A percentile compares a stretch with the other conserved stretches of the same genome.
Conservation (phyloP, 2,888 invertebrate species). For the Apamea monoglypha region DNA sequence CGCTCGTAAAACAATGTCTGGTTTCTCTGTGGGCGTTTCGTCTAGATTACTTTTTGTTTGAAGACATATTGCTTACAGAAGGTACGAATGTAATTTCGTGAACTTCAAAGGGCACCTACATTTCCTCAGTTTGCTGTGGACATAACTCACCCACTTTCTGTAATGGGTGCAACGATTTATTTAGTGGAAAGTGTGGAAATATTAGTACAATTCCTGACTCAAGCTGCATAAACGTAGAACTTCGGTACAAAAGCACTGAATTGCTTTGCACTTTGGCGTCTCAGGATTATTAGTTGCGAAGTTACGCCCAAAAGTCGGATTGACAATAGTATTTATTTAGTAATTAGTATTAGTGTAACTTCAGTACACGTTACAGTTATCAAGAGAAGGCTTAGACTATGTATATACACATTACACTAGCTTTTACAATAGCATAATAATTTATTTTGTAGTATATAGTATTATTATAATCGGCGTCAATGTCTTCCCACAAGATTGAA, state of each 20-base stretch:
- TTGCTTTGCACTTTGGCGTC: not conserved
- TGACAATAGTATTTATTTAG: no score
- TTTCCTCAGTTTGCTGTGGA: not conserved
- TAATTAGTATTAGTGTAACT: no score
- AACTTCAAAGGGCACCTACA: slow-evolving; percentile 46
- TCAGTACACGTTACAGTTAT: no score
- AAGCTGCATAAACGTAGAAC: not conserved
- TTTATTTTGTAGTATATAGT: no score
- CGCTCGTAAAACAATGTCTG: slow-evolving; percentile 55
- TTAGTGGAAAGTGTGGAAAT: slow-evolving; percentile 7
- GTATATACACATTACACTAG: no score
- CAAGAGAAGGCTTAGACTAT: no score
- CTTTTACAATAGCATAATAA: no score
- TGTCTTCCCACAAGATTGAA: not conserved
- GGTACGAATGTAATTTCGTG: slow-evolving; percentile 37
- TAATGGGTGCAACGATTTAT: slow-evolving; percentile 27
- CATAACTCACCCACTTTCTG: slow-evolving; percentile 26
- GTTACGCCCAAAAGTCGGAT: no score
- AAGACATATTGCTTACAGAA: slow-evolving; percentile 49
- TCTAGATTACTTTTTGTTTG: slow-evolving; percentile 55
- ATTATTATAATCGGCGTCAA: no score
- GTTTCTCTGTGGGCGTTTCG: slow-evolving; percentile 49
- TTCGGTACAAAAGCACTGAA: not conserved
- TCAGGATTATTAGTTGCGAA: slow-evolving; percentile 6
- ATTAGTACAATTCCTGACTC: not conserved